phyloP scores from a whole-genome alignment of 92 coral and sea anemone genomes.

The Montipora capitata region DNA sequence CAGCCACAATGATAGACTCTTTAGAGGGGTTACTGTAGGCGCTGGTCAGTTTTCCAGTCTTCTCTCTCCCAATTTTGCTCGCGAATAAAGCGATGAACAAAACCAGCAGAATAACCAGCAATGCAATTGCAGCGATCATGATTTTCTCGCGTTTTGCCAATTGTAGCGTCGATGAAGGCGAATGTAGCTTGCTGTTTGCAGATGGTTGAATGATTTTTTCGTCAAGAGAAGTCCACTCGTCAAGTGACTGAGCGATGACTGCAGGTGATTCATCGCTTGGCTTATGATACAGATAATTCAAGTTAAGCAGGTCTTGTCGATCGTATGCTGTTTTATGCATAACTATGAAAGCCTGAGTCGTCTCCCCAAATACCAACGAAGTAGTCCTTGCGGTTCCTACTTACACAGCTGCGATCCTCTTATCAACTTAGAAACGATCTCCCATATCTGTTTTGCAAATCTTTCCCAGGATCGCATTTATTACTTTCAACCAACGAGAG shows the following conservation, averaged over 20 bases:
- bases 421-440: not conserved
- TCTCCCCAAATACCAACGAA: too few species aligned
- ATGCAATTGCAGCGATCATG: slow-evolving; percentile 33
- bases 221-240: not conserved
- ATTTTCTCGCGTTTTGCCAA: slow-evolving; percentile 62
- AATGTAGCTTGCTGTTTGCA: slow-evolving; percentile 5
- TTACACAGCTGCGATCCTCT: not conserved
- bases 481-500: not conserved
- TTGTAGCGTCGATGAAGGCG: not conserved
- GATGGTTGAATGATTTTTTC: slow-evolving; percentile 18
- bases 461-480: not conserved
- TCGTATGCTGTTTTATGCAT: slow-evolving; percentile 1
- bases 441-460: not conserved
- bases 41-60: not conserved
- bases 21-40: not conserved
- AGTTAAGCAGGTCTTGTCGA: not conserved
- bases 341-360: not conserved
- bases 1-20: not conserved
- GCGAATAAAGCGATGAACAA: slow-evolving; percentile 62
- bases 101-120: slow-evolving; percentile 40
- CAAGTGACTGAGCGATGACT: not conserved
- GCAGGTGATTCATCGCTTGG: slow-evolving; percentile 28
- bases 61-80: not conserved
- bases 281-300: not conserved
- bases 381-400: too few species aligned